Percentiles rank a stretch among this genome's conserved stretches.
These are phyloP conservation scores for Vanacampus margaritifer DNA, from an alignment of 2,113 vertebrate genomes.

Conservation along the genomic window DNA sequence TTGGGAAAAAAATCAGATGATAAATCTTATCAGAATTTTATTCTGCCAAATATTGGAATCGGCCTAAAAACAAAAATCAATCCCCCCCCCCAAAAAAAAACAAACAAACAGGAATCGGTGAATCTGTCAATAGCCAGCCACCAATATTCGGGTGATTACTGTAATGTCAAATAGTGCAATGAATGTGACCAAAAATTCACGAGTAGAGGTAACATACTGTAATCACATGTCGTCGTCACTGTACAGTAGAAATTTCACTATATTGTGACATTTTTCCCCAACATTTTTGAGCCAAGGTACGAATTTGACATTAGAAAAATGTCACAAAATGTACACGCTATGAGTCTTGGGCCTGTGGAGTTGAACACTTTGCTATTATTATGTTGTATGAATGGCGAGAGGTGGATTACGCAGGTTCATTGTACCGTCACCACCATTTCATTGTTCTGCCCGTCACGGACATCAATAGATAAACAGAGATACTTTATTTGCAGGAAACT, in stretches of 20 bases:
- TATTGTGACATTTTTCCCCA: neutral
- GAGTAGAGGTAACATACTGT: neutral
- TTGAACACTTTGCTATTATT: neutral
- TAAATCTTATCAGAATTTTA: no score
- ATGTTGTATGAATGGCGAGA: neutral
- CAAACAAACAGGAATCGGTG: neutral
- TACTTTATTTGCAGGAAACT: neutral
- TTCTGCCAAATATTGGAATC: no score
- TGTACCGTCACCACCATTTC: neutral
- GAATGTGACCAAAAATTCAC: constrained; percentile 47
- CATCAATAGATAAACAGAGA: neutral
- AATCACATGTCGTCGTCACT: neutral
- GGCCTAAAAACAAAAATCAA: no score
- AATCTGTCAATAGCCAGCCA: neutral
- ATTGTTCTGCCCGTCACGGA: neutral
- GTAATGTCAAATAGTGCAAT: constrained; percentile 41
- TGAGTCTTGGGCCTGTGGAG: neutral
- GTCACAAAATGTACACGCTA: neutral
- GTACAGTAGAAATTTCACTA: neutral
- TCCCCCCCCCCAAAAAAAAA: no score
- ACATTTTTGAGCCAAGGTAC: neutral
- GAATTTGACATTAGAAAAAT: neutral
- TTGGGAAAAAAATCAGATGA: no score
- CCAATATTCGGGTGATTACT: constrained; percentile 10
- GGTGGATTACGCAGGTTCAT: neutral